These are phyloP conservation scores for Pissodes strobi DNA, from an alignment of 1,140 invertebrate species.

Conservation along the genomic window DNA sequence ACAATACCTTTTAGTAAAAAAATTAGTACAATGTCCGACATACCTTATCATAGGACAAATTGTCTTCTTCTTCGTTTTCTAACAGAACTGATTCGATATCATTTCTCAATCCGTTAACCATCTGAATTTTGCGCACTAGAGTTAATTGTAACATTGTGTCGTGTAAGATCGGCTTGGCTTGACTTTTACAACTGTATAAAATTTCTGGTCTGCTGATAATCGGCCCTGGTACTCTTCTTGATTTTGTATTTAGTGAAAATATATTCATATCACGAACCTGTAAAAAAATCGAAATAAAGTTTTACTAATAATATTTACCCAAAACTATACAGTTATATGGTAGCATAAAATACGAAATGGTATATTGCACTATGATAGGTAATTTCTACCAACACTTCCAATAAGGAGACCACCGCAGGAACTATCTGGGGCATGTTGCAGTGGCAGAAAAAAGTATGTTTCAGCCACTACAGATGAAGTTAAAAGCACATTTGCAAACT, in stretches of 20 bases:
- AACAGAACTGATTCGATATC: conserved; percentile 37
- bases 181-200: conserved; percentile 69
- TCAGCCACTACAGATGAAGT: too few relatives aligned
- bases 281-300: neutral
- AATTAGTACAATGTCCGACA: too few relatives aligned
- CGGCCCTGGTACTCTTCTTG: conserved; percentile 45
- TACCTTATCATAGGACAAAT: conserved; percentile 4
- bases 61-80: conserved; percentile 38
- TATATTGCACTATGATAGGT: too few relatives aligned
- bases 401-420: too few relatives aligned
- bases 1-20: neutral
- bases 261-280: conserved; percentile 82
- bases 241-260: conserved; percentile 71
- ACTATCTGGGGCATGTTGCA: too few relatives aligned
- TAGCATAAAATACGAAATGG: too few relatives aligned
- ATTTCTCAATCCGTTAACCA: neutral
- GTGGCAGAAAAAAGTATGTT: too few relatives aligned
- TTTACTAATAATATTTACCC: too few relatives aligned
- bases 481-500: too few relatives aligned
- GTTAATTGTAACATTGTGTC: conserved; percentile 79
- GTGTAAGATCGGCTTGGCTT: conserved; percentile 74
- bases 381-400: too few relatives aligned
- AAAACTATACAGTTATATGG: too few relatives aligned
- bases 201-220: conserved; percentile 62
- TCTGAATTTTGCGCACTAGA: conserved; percentile 58